A percentile compares a stretch with the other conserved stretches of the same genome.
phyloP scores from a whole-genome alignment of 2,113 vertebrate genomes.

The Proterorhinus semilunaris region DNA sequence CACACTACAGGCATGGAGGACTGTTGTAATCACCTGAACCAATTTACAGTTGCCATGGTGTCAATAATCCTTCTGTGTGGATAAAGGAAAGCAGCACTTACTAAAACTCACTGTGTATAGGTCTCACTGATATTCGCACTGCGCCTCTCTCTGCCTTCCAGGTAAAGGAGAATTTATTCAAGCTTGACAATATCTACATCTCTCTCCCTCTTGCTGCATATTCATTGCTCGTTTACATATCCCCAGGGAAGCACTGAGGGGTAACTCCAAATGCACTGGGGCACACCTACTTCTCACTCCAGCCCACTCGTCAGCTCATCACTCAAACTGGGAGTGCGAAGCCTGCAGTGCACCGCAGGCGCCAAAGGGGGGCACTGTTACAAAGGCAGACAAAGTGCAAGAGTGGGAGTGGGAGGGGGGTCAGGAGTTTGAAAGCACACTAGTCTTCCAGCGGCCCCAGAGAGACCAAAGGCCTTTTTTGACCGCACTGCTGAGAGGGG shows the following conservation, averaged over 20 bases:
- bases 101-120: conserved; percentile 3
- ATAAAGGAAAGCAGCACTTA: neutral
- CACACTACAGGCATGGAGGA: too few species aligned
- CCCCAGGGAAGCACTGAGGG: conserved; percentile 44
- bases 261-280: conserved; percentile 29
- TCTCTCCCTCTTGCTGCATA: conserved; percentile 50
- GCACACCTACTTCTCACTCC: conserved; percentile 38
- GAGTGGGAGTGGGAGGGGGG: neutral
- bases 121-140: neutral
- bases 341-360: conserved; percentile 29
- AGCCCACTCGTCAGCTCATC: conserved; percentile 47
- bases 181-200: conserved; percentile 39
- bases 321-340: conserved; percentile 21
- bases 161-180: conserved; percentile 46
- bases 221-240: conserved; percentile 56
- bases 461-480: conserved; percentile 67
- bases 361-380: conserved; percentile 78
- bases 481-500: conserved; percentile 68
- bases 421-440: conserved; percentile 29
- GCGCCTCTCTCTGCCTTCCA: conserved; percentile 20
- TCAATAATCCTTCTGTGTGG: neutral
- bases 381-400: conserved; percentile 46
- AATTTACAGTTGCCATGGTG: neutral
- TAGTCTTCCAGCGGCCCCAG: conserved; percentile 50
- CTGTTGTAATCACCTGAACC: too few species aligned